Conservation (phyloP, 2,888 invertebrate genomes). For the Drosophila neoperkinsi region DNA sequence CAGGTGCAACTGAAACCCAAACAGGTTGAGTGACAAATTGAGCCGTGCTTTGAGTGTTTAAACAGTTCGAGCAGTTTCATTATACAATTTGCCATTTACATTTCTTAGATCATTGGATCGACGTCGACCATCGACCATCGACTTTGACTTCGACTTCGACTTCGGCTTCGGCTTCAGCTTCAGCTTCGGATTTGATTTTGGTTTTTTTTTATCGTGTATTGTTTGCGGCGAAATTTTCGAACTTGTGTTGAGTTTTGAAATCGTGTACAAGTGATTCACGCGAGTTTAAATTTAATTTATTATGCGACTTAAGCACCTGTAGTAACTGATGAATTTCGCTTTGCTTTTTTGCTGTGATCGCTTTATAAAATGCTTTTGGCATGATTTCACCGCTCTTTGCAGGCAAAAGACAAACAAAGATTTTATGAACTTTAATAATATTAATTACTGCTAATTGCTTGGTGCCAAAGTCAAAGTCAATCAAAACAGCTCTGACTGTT, state of each 20-base stretch:
- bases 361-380: slow-evolving; percentile 64
- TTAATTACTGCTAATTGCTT: slow-evolving; percentile 43
- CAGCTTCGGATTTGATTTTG: slow-evolving; percentile 17
- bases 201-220: slow-evolving; percentile 29
- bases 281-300: slow-evolving; percentile 66
- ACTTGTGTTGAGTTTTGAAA: slow-evolving; percentile 44
- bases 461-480: slow-evolving; percentile 31
- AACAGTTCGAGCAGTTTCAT: slow-evolving; percentile 33
- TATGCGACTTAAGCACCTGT: slow-evolving; percentile 65
- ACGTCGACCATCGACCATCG: slow-evolving; percentile 16
- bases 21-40: slow-evolving; percentile 72
- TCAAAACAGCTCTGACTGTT: slow-evolving; percentile 31
- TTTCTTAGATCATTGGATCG: slow-evolving; percentile 67
- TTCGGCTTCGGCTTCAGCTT: slow-evolving; percentile 16
- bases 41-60: slow-evolving; percentile 39
- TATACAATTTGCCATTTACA: slow-evolving; percentile 58
- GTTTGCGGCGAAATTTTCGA: slow-evolving; percentile 50
- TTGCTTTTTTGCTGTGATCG: slow-evolving; percentile 14
- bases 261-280: slow-evolving; percentile 55
- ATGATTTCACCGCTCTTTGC: slow-evolving; percentile 60
- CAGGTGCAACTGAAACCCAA: slow-evolving; percentile 27
- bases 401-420: slow-evolving; percentile 18
- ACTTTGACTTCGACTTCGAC: slow-evolving; percentile 8
- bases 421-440: slow-evolving; percentile 20
- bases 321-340: slow-evolving; percentile 45